A percentile compares a stretch with the other conserved stretches of the same genome.
These are phyloP conservation scores for Epinephelus awoara DNA, from an alignment of 2,797 vertebrate genomes.

Conservation along the genomic window DNA sequence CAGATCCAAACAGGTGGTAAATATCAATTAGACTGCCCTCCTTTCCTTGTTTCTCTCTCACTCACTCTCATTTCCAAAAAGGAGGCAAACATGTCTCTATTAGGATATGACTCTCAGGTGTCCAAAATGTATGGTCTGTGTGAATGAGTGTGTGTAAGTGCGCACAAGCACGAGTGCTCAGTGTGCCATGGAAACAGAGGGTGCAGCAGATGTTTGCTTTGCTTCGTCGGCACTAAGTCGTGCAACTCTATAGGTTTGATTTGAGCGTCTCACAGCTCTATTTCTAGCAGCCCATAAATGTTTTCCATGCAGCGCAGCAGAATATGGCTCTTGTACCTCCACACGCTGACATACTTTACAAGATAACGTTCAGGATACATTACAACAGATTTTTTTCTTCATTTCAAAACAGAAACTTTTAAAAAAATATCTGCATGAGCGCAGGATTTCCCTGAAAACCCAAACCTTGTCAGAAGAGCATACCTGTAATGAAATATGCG, in stretches of 20 bases:
- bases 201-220: slow-evolving; percentile 69
- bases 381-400: background rate
- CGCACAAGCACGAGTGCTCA: slow-evolving; percentile 8
- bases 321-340: slow-evolving; percentile 32
- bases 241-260: slow-evolving; percentile 56
- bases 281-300: slow-evolving; percentile 32
- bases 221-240: slow-evolving; percentile 50
- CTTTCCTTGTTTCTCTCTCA: slow-evolving; percentile 60
- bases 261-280: slow-evolving; percentile 28
- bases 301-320: slow-evolving; percentile 38
- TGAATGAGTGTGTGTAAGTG: slow-evolving; percentile 16
- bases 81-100: slow-evolving; percentile 59
- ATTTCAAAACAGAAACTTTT: background rate
- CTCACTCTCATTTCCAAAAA: slow-evolving; percentile 49
- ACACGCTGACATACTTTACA: background rate
- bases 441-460: background rate
- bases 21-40: slow-evolving; percentile 76
- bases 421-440: background rate
- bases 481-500: slow-evolving; percentile 96
- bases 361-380: background rate
- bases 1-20: slow-evolving; percentile 76
- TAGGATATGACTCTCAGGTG: slow-evolving; percentile 57
- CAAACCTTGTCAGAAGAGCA: background rate
- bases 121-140: slow-evolving; percentile 22
- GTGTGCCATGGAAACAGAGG: slow-evolving; percentile 58